These are phyloP conservation scores for Nyctibius grandis DNA, from an alignment of 2,797 vertebrate genomes.

Conservation along the genomic window DNA sequence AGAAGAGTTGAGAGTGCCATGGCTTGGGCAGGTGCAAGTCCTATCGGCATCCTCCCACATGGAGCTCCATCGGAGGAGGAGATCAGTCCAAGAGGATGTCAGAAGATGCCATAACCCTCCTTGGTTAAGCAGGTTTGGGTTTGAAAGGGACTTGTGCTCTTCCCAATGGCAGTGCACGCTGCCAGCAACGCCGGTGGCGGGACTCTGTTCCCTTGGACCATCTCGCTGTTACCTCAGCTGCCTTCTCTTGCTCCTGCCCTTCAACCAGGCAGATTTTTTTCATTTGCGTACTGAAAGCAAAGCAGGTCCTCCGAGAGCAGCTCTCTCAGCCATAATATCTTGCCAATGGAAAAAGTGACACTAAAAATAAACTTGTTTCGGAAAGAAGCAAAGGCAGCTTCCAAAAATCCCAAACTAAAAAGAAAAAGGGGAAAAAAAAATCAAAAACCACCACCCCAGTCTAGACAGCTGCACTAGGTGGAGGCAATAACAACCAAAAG, in stretches of 20 bases:
- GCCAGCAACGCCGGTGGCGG: fast-evolving
- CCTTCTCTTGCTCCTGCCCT: background rate
- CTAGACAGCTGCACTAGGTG: slow-evolving; percentile 65
- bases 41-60: fast-evolving
- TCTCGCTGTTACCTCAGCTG: background rate
- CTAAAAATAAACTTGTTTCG: slow-evolving; percentile 52
- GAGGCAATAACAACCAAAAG: slow-evolving; percentile 53
- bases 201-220: background rate
- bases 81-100: background rate
- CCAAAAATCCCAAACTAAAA: slow-evolving; percentile 32
- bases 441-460: background rate
- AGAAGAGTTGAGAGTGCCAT: background rate
- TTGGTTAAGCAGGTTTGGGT: background rate
- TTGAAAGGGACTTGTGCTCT: background rate
- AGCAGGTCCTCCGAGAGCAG: slow-evolving; percentile 1
- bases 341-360: slow-evolving; percentile 68
- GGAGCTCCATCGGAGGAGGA: background rate
- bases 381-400: slow-evolving; percentile 40
- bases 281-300: background rate
- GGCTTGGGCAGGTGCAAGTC: background rate
- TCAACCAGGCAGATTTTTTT: background rate
- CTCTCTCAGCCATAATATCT: background rate
- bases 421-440: background rate
- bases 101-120: background rate
- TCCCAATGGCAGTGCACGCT: fast-evolving